Conservation (phyloP, 2,888 invertebrate species). For the Amiota communis region DNA sequence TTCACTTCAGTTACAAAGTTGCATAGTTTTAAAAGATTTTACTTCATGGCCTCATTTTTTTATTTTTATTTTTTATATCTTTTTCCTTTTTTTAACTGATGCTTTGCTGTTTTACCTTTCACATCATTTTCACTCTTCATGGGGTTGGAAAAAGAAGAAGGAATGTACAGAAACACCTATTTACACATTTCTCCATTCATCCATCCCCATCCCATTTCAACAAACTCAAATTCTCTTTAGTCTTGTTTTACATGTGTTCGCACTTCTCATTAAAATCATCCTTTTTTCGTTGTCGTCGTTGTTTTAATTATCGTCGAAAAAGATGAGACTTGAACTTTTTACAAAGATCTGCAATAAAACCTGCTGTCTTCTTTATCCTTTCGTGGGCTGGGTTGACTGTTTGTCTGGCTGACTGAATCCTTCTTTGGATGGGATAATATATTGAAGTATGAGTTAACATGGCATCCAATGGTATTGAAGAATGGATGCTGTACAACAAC, state of each 20-base stretch:
- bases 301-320: conserved; percentile 4
- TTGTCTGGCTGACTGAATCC: neutral
- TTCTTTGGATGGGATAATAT: neutral
- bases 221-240: neutral
- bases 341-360: conserved; percentile 13
- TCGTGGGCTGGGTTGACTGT: neutral
- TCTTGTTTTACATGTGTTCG: conserved; percentile 37
- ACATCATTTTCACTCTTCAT: no score
- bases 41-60: no score
- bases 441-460: neutral
- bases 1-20: no score
- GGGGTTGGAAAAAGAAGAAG: no score
- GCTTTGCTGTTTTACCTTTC: no score
- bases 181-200: no score
- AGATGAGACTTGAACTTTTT: conserved; percentile 15
- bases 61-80: no score
- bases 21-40: no score
- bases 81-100: no score
- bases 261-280: conserved; percentile 49
- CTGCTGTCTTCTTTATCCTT: conserved; percentile 3
- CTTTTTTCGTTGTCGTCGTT: neutral
- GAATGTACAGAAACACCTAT: no score
- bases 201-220: no score
- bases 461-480: no score
- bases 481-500: neutral